Evolutionary conservation across 1,140 invertebrate genomes (phyloP), one percentile per base, ranked within the genome.

Genomic region (Brachionus paranguensis): DNA sequence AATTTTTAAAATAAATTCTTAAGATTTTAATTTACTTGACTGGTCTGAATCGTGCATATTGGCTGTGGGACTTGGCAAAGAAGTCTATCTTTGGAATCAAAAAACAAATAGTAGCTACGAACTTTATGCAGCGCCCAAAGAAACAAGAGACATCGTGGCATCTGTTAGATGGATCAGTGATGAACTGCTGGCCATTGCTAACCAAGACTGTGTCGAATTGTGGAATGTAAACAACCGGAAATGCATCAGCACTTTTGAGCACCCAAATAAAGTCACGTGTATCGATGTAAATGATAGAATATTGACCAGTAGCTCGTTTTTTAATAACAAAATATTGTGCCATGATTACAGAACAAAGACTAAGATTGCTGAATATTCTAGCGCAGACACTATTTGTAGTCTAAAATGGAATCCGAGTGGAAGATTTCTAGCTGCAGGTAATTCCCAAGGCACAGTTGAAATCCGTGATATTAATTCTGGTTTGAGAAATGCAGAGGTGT

Each of bases 21-120:
- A 27, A 76, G 72, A 84, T 91, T 91, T 99, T 47, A 98, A 99
- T 90, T 90, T 99, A 60, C 91, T 99, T 86, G 96, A 98, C 89
- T 99, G 97, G 97, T 96, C 95, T 85, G 88, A 90, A 14, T 29
- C 60, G 8, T 98, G 98, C 89, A 92, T 96, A 85, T 90, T 99
- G 47, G 96, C 95, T 17, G 96, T 98, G 24, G 95, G 95, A 27
- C 90, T 99, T 64, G 93, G 93, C 29, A 91, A 91, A 60, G 92
- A 93, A 85, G 93, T 99, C 41, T 99, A 97, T 88, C 88, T 99
- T 37, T 99, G 97, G 97, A 96, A 99, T 91, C 96, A 95, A 12
- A 93, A 91, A n/a, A 93, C 93, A 8, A 96, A 96, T 7, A 93
- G 93, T 6, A 20, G 14, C 7, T 41, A 8, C 7, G 41, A 60